Base-by-base conservation (phyloP, 2,888 invertebrate genomes). In the Adelognathus sp. region DNA sequence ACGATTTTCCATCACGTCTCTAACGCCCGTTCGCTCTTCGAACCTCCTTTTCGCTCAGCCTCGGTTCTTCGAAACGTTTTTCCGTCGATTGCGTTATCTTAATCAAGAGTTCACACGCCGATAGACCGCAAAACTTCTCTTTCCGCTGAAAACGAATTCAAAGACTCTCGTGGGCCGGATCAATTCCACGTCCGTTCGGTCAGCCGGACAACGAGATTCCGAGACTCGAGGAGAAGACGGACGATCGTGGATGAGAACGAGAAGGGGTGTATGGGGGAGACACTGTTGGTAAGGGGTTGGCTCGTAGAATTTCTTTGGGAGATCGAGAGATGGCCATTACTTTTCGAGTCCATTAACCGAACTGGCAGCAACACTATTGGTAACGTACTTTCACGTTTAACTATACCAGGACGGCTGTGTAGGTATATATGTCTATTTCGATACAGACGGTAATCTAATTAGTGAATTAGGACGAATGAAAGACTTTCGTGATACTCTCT, bases 321-420 rank as follows among this genome's bases (percentile, higher is more conserved):
- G 50, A 56, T 41, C 56, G 31, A 63, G 61, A 63, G 46, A 21
- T 29, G 31, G 58, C 64, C 69, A 73, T 81, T 79, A 79, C 71
- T 79, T 76, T 67, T 71, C 44, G 60, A 73, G 76, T 82, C 76
- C 74, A 81, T 82, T 81, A 81, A 79, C 72, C 39, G 61, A 14
- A 36, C 64, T 18, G 36, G 60, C 14, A 9, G 39, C 36, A 46
- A 33, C 50, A 9, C 33, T 64, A 31, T 33, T 50, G 31, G 24
- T 64, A 31, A 18, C 46, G 33, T 52, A 41, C 29, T 27, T 33
- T 4, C 27, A 50, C 18, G 60, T 39, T n/a, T n/a, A n/a, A n/a
- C n/a, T 29, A 60, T 39, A 41, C 33, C 39, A 14, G 46, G 58
- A 52, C 56, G 63, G 29, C 54, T 31, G 24, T 21, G 4, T 24